phyloP scores from a whole-genome alignment of 2,113 vertebrate species.

The Lonchura striata region DNA sequence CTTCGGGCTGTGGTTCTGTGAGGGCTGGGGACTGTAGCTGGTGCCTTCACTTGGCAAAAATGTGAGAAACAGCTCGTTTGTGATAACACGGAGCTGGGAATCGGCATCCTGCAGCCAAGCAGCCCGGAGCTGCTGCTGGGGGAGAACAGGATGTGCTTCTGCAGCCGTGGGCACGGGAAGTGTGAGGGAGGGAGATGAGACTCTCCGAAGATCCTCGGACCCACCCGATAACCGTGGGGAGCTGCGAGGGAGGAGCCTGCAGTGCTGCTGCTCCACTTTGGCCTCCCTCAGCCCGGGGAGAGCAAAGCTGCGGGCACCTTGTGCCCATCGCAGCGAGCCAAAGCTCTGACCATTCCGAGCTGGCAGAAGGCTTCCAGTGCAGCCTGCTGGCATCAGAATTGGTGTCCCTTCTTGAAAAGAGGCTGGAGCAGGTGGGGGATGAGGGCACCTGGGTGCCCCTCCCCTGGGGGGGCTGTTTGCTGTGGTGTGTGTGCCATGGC shows the following conservation, averaged over 20 bases:
- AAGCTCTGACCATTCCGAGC: background rate
- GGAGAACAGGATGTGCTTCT: background rate
- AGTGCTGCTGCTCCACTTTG: background rate
- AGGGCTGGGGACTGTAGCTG: background rate
- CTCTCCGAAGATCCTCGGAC: background rate
- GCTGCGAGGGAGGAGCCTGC: background rate
- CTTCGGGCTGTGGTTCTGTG: background rate
- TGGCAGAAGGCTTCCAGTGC: background rate
- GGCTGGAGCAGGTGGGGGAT: background rate
- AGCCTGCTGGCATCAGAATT: background rate
- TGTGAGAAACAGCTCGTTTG: rapidly evolving
- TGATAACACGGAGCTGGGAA: background rate
- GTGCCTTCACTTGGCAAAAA: background rate
- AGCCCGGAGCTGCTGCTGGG: background rate
- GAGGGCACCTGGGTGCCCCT: rapidly evolving
- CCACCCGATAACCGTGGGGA: background rate
- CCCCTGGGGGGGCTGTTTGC: background rate
- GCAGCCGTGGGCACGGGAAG: background rate
- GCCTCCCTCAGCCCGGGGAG: rapidly evolving
- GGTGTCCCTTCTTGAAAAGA: background rate
- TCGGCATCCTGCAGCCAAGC: background rate
- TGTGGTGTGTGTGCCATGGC: rapidly evolving
- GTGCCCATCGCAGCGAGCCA: background rate
- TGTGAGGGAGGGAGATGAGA: background rate
- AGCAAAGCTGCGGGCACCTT: rapidly evolving